Percentiles rank a stretch among this genome's conserved stretches.
Evolutionary conservation across 2,797 vertebrate species (phyloP).

Genomic region (Chrosomus eos): DNA sequence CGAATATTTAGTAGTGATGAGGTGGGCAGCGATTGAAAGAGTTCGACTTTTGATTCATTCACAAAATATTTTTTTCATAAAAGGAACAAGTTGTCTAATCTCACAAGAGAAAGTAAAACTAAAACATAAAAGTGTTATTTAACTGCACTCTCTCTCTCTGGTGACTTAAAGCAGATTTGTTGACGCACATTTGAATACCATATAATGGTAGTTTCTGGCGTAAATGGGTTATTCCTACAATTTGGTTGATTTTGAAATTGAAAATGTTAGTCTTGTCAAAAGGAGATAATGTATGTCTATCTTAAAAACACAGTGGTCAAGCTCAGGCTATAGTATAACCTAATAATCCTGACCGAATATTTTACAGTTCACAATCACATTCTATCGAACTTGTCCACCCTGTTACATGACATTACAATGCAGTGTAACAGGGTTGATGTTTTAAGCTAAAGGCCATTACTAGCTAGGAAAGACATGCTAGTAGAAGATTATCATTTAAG

Average conservation of each 20-base stretch:
- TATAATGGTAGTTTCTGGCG: neutral
- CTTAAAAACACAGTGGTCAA: neutral
- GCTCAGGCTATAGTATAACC: neutral
- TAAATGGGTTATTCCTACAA: neutral
- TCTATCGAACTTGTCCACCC: neutral
- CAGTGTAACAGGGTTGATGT: neutral
- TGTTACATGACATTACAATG: neutral
- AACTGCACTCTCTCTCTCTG: no score
- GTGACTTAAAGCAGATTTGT: no score
- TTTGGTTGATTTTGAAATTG: neutral
- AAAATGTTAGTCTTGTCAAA: neutral
- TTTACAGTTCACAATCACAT: neutral
- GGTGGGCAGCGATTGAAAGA: slow-evolving; percentile 3
- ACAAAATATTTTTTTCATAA: neutral
- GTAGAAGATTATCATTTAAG: neutral
- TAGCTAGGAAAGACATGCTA: neutral
- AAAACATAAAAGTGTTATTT: neutral
- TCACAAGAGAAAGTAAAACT: neutral
- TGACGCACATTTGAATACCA: neutral
- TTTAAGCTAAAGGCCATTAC: neutral
- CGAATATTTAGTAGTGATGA: neutral
- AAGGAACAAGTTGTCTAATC: neutral
- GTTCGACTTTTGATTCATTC: neutral
- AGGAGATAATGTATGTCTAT: neutral
- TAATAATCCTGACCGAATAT: neutral